Evolutionary conservation across 2,797 vertebrate species (phyloP), one percentile per base, ranked within the genome.

Genomic region (Oceanodroma leucorhoa): DNA sequence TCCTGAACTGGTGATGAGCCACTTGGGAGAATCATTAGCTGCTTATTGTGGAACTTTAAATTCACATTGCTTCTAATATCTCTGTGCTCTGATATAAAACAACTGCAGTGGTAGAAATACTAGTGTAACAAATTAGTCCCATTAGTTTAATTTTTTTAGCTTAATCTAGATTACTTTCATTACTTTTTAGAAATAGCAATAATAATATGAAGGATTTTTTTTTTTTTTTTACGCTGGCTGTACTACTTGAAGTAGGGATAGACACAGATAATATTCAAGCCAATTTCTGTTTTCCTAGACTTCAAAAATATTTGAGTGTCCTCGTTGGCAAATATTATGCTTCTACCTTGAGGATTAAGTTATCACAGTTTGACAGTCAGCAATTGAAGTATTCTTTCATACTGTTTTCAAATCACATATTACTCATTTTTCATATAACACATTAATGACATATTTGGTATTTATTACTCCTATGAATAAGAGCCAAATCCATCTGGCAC

Each of bases 231-330:
- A 9, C 5, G 1, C 29, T 90, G 72, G 5, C 50, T 86, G 16
- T 46, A 38, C 45, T 83, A 14, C 55, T 72, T 90, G 46, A 91
- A 91, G 34, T 78, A n/a, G 38, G 34, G 40, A 32, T 67, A 60
- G 82, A 83, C 57, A 70, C 46, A 91, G 82, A 65, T 75, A 78
- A 55, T 90, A 76, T 51, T 90, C 30, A 88, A 90, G 70, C 58
- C 77, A 93, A 55, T 93, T 94, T 94, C 51, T 94, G 51, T 95
- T 96, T 94, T 92, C 29, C 70, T 86, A 94, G 69, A 72, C 40
- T 79, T 78, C 22, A 88, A 65, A 78, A 92, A 91, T 84, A 34
- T 58, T 53, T 66, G 76, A 79, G 18, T 90, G 50, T 87, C 70
- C 64, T 93, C 84, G 72, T 93, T 93, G 91, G 88, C 85, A 94